Conservation (phyloP, 2,113 vertebrate species). For the Miniopterus natalensis region DNA sequence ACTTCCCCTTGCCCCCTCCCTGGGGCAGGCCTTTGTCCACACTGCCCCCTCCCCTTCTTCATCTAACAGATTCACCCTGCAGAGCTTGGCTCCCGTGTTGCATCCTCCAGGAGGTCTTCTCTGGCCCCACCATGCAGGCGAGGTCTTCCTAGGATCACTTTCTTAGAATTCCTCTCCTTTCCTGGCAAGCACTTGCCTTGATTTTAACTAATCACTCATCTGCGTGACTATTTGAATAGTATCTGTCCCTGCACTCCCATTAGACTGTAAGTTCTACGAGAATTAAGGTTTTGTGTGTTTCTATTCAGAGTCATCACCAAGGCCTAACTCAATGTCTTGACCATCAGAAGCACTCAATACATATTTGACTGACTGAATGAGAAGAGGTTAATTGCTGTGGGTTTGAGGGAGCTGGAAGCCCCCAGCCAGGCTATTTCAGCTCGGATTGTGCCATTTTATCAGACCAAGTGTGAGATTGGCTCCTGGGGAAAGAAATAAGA, state of each 20-base stretch:
- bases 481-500: not conserved
- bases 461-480: not conserved
- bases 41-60: rapidly evolving
- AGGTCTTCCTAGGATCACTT: not conserved
- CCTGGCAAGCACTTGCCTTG: not conserved
- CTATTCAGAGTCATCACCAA: not conserved
- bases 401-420: not conserved
- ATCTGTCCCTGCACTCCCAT: not conserved
- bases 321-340: not conserved
- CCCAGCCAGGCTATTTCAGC: not conserved
- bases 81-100: not conserved
- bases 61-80: rapidly evolving
- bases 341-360: not conserved
- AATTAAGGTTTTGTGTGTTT: not conserved
- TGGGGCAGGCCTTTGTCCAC: not conserved
- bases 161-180: not conserved
- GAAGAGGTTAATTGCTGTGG: not conserved
- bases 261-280: not conserved
- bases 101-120: not conserved
- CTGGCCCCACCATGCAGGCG: not conserved
- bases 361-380: not conserved
- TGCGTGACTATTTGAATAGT: not conserved
- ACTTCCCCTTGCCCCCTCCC: not conserved
- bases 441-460: not conserved
- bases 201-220: not conserved